Conservation (phyloP, 1,140 invertebrate species). For the Cardiocondyla obscurior region DNA sequence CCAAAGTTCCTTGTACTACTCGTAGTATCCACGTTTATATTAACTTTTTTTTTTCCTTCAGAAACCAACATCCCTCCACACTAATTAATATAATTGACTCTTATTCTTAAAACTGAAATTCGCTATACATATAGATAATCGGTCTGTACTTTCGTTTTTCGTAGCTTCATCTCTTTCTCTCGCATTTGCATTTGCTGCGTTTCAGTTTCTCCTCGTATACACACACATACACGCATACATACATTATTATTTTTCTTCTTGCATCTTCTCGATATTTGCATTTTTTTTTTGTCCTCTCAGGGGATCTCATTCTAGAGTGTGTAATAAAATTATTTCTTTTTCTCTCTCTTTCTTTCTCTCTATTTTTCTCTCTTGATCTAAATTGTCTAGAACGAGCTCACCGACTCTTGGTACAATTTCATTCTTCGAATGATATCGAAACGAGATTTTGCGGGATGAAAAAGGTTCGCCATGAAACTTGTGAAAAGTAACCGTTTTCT, state of each 20-base stretch:
- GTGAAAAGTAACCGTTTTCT: constrained; percentile 25
- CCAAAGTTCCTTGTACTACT: constrained; percentile 63
- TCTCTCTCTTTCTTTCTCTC: constrained; percentile 9
- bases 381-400: constrained; percentile 20
- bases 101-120: constrained; percentile 66
- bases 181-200: neutral
- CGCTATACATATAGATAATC: constrained; percentile 59
- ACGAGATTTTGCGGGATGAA: constrained; percentile 9
- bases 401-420: constrained; percentile 34
- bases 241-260: neutral
- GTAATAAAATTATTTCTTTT: constrained; percentile 46
- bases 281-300: constrained; percentile 24
- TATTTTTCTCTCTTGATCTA: constrained; percentile 18
- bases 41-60: constrained; percentile 41
- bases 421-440: constrained; percentile 9
- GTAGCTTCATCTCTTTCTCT: constrained; percentile 16
- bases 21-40: constrained; percentile 59
- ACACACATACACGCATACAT: neutral
- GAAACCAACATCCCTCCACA: constrained; percentile 44
- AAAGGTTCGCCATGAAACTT: constrained; percentile 25
- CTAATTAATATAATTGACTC: constrained; percentile 70
- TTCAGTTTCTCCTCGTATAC: neutral
- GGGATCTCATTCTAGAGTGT: constrained; percentile 34
- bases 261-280: neutral
- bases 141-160: constrained; percentile 63